These are phyloP conservation scores for Lithobates pipiens DNA, from an alignment of 2,797 vertebrate genomes.

Conservation along the genomic window DNA sequence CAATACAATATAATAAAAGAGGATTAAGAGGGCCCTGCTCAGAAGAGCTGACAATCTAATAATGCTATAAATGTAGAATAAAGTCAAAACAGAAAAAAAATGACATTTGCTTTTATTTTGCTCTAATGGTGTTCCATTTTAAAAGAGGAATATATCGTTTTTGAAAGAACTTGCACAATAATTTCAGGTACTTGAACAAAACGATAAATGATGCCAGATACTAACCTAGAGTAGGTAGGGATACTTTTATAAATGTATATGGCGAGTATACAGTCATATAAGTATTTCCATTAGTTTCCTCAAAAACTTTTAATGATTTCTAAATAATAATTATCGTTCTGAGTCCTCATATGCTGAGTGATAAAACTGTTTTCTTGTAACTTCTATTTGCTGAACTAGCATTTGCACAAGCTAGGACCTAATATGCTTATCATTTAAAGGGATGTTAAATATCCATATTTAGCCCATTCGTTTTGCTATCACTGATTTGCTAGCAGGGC, in stretches of 20 bases:
- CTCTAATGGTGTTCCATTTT: neutral
- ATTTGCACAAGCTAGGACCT: neutral
- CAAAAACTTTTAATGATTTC: neutral
- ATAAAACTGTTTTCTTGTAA: neutral
- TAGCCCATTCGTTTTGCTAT: slow-evolving; percentile 14
- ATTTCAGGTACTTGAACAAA: too few relatives aligned
- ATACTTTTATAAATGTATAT: neutral
- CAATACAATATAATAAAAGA: too few relatives aligned
- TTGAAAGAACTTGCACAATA: too few relatives aligned
- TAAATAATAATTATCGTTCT: neutral
- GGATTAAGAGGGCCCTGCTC: too few relatives aligned
- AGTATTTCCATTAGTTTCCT: too few relatives aligned
- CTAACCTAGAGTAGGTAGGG: too few relatives aligned
- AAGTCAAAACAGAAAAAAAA: neutral
- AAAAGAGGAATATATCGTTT: neutral
- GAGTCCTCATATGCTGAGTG: neutral
- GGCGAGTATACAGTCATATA: neutral
- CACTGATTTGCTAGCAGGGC: neutral
- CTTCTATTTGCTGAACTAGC: slow-evolving; percentile 3
- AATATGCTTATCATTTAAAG: slow-evolving; percentile 5
- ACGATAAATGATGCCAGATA: too few relatives aligned
- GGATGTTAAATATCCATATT: slow-evolving; percentile 39
- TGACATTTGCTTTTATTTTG: neutral
- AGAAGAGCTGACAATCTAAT: too few relatives aligned
- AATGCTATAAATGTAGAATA: neutral